Base-by-base conservation (phyloP, 2,888 invertebrate genomes). In the Tethea ocularis region DNA sequence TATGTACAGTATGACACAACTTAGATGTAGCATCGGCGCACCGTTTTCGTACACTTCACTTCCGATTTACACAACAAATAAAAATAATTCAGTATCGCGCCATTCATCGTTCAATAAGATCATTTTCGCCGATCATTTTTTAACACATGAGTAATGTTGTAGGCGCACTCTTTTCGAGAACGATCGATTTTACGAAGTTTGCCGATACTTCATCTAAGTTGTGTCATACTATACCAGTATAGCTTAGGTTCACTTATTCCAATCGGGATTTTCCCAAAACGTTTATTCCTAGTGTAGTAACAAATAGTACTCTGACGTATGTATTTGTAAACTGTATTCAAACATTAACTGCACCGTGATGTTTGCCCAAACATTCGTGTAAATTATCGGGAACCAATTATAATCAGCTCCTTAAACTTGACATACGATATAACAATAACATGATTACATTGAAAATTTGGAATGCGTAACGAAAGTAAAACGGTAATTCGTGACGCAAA, bases 341-440 rank as follows among this genome's bases (percentile, higher is more conserved):
- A 53, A 33, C 20, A 33, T 17, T 29, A 17, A 17, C 33, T 15
- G 33, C 54, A 7, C 1, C 54, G 54, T 33, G 54, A 54, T 54
- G 36, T 33, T 54, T 33, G 54, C 1, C 10, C 33, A 54, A 54
- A 54, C 33, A 33, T 22, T 22, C 20, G 26, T 17, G 52, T 53
- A 53, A 29, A 53, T 53, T 53, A 52, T n/a, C 24, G n/a, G 17
- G 52, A 53, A 17, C 26, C 52, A 53, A 26, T 26, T 26, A 29
- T 29, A 29, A 26, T 29, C 24, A 17, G 26, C 8, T 17, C n/a
- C 11, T 52, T 52, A n/a, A 52, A 24, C 15, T 24, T 26, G 52
- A n/a, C n/a, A 26, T 15, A n/a, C 17, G 52, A 24, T 46, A 46
- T n/a, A 46, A 10, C 46, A n/a, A 38, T 26, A 24, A 24, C 26